Evolutionary conservation across 1,140 invertebrate genomes (phyloP).

Genomic region (Drosophila aff.): DNA sequence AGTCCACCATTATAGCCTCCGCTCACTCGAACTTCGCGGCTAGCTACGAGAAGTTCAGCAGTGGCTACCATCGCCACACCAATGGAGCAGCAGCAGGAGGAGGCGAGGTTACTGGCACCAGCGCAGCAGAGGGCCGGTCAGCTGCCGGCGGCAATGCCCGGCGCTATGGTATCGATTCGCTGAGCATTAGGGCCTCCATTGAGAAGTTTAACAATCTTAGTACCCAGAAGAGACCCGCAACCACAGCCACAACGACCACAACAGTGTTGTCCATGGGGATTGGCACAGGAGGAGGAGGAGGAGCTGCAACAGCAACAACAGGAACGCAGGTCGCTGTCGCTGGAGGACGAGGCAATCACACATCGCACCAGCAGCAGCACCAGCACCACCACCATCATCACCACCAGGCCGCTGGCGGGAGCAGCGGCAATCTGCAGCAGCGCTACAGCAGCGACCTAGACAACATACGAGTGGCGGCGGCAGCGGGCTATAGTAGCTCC

Average conservation of each 20-base stretch:
- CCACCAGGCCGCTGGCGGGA: conserved; percentile 28
- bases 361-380: conserved; percentile 12
- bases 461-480: conserved; percentile 56
- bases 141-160: conserved; percentile 41
- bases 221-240: conserved; percentile 55
- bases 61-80: conserved; percentile 65
- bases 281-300: neutral
- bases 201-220: conserved; percentile 82
- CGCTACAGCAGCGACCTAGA: conserved; percentile 74
- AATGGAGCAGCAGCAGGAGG: conserved; percentile 49
- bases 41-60: conserved; percentile 72
- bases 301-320: neutral
- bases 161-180: conserved; percentile 70
- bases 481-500: conserved; percentile 65
- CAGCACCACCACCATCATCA: neutral
- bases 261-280: neutral
- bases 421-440: conserved; percentile 76
- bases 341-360: neutral
- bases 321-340: neutral
- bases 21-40: conserved; percentile 69
- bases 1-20: conserved; percentile 75
- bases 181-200: conserved; percentile 81
- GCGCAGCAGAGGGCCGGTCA: conserved; percentile 6
- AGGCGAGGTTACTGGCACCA: neutral
- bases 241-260: neutral